phyloP scores from a whole-genome alignment of 2,888 invertebrate genomes.

The Hemithea aestivaria region DNA sequence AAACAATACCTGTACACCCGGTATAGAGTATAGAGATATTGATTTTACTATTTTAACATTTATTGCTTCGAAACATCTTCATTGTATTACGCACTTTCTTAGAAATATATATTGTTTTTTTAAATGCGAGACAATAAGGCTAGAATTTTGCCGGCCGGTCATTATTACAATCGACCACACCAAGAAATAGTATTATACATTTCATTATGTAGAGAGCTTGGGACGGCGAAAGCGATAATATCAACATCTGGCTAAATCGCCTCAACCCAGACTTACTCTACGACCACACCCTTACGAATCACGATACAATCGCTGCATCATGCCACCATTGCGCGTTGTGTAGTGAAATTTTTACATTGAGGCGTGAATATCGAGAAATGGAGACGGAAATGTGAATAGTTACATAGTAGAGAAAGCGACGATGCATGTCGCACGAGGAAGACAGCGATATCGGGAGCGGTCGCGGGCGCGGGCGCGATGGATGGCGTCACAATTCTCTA shows the following conservation, averaged over 20 bases:
- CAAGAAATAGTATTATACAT: too few relatives aligned
- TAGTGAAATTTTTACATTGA: too few relatives aligned
- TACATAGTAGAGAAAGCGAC: slow-evolving; percentile 36
- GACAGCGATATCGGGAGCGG: slow-evolving; percentile 46
- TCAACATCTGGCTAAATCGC: slow-evolving; percentile 35
- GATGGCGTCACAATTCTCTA: slow-evolving; percentile 26
- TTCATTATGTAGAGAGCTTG: slow-evolving; percentile 1
- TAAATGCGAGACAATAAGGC: too few relatives aligned
- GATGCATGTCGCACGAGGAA: slow-evolving; percentile 58
- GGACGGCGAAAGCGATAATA: slow-evolving; percentile 15
- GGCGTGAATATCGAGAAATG: neutral
- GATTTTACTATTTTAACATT: too few relatives aligned
- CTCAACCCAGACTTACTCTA: slow-evolving; percentile 34
- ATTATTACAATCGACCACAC: too few relatives aligned
- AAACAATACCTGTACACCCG: too few relatives aligned
- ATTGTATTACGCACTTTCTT: too few relatives aligned
- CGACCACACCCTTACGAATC: slow-evolving; percentile 28
- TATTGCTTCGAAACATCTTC: too few relatives aligned
- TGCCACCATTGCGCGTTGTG: slow-evolving; percentile 21
- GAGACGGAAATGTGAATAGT: slow-evolving; percentile 14
- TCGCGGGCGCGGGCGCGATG: slow-evolving; percentile 46
- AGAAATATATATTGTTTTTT: too few relatives aligned
- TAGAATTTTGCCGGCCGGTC: too few relatives aligned
- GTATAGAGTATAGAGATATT: too few relatives aligned
- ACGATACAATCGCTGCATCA: slow-evolving; percentile 4